Percentiles rank a stretch among this genome's conserved stretches.
Evolutionary conservation across 2,797 vertebrate genomes (phyloP).

Genomic region (Sciaenops ocellatus): DNA sequence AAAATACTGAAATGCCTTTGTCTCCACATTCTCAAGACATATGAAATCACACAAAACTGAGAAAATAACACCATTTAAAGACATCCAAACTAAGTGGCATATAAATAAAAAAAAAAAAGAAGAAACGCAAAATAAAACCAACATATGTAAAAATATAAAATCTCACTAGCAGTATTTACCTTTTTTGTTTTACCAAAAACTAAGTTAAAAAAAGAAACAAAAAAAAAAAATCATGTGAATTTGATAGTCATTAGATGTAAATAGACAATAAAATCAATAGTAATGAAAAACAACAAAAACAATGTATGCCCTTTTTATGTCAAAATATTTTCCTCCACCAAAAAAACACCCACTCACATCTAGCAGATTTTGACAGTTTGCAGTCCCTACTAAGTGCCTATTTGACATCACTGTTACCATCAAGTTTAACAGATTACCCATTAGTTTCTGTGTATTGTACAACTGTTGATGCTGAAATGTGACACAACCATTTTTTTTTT

Average conservation of each 20-base stretch:
- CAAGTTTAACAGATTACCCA: slow-evolving; percentile 49
- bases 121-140: slow-evolving; percentile 82
- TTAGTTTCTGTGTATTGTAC: slow-evolving; percentile 48
- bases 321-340: slow-evolving; percentile 73
- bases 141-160: slow-evolving; percentile 92
- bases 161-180: slow-evolving; percentile 87
- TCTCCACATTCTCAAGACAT: slow-evolving; percentile 89
- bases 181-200: slow-evolving; percentile 84
- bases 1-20: slow-evolving; percentile 99
- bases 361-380: slow-evolving; percentile 69
- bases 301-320: slow-evolving; percentile 85
- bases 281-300: slow-evolving; percentile 77
- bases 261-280: slow-evolving; percentile 78
- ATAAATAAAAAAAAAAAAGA: slow-evolving; percentile 92
- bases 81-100: slow-evolving; percentile 93
- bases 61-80: slow-evolving; percentile 89
- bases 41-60: slow-evolving; percentile 95
- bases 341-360: slow-evolving; percentile 62
- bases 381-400: slow-evolving; percentile 68
- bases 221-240: slow-evolving; percentile 81
- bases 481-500: slow-evolving; percentile 26
- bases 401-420: slow-evolving; percentile 70
- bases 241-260: slow-evolving; percentile 88
- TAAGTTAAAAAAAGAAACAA: slow-evolving; percentile 81
- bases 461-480: slow-evolving; percentile 35